Percentiles rank a stretch among this genome's conserved stretches.
Conservation (phyloP, 1,140 invertebrate genomes). For the Zaprionus inermis region DNA sequence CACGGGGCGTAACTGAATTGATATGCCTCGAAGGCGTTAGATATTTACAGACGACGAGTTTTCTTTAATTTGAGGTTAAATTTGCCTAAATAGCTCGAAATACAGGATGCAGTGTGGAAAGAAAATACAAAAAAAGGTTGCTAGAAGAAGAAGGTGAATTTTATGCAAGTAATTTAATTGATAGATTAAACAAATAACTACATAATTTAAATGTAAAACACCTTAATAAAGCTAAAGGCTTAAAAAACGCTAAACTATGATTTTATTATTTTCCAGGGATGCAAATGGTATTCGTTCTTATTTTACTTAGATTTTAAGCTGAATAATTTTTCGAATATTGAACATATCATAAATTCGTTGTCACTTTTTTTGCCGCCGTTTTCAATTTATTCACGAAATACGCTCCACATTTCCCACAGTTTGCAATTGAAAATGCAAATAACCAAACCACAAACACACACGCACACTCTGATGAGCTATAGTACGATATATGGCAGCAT, state of each 20-base stretch:
- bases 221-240: too few relatives aligned
- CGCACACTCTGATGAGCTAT: background rate
- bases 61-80: conserved; percentile 37
- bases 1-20: conserved; percentile 32
- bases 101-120: background rate
- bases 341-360: background rate
- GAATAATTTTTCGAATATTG: background rate
- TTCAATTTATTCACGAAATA: background rate
- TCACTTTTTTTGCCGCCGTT: background rate
- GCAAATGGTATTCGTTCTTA: too few relatives aligned
- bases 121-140: background rate
- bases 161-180: background rate
- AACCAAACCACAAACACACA: background rate
- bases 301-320: too few relatives aligned
- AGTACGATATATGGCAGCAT: background rate
- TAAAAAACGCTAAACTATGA: too few relatives aligned
- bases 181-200: too few relatives aligned
- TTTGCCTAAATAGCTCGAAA: conserved; percentile 35
- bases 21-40: conserved; percentile 50
- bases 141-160: background rate
- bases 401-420: conserved; percentile 20
- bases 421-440: conserved; percentile 7
- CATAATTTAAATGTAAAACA: too few relatives aligned
- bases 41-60: conserved; percentile 25
- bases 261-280: too few relatives aligned